Evolutionary conservation across 1,140 invertebrate genomes (phyloP).

Genomic region (Homalodisca vitripennis): DNA sequence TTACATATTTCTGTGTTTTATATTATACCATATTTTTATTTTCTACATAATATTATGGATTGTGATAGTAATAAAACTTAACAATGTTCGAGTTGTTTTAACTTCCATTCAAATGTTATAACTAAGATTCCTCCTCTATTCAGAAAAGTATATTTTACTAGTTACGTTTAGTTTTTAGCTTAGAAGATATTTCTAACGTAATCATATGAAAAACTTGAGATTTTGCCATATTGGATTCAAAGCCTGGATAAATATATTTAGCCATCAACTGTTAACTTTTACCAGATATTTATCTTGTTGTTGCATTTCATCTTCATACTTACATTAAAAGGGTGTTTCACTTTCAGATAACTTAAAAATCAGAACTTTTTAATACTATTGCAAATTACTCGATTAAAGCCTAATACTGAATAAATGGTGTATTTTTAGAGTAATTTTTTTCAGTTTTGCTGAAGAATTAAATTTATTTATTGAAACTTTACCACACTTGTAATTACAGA

Average conservation of each 20-base stretch:
- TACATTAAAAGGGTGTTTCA: no score
- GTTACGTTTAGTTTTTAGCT: not conserved
- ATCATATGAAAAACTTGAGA: not conserved
- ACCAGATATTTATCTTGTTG: constrained; percentile 23
- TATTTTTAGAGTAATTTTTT: no score
- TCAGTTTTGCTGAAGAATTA: no score
- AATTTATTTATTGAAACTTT: no score
- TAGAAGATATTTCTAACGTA: not conserved
- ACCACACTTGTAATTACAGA: no score
- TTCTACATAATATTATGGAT: not conserved
- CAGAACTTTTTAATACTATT: no score
- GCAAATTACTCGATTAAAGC: no score
- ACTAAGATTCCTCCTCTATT: constrained; percentile 13
- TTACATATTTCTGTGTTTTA: no score
- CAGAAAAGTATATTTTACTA: not conserved
- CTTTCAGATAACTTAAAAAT: no score
- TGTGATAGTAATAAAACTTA: not conserved
- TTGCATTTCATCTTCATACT: constrained; percentile 21
- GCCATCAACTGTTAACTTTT: constrained; percentile 24
- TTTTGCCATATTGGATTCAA: constrained; percentile 25
- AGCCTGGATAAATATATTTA: constrained; percentile 9
- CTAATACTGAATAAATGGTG: no score
- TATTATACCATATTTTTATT: not conserved
- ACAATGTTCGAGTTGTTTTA: not conserved
- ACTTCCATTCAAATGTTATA: not conserved